Evolutionary conservation across 2,113 vertebrate genomes (phyloP), one percentile per base, ranked within the genome.

Genomic region (Dryoscopus gambensis): DNA sequence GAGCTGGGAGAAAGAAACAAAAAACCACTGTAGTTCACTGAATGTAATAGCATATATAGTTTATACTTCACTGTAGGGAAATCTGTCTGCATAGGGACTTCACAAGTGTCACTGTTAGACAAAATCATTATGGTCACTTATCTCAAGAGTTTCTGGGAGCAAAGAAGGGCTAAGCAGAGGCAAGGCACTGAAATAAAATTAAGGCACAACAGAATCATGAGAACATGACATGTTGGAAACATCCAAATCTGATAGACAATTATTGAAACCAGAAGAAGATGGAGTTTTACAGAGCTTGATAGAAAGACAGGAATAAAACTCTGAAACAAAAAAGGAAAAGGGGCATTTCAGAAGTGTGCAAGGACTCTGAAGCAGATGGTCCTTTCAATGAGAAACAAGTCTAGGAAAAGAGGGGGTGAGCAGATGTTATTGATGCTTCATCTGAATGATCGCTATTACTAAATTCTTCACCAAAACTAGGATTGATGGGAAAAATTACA

Each of bases 331-430:
- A 93, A 91, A 78, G 70, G n/a, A 89, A 91, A 89, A 62, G 30
- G 56, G 60, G 6, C 42, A 44, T 70, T 89, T 84, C 64, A 64
- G 68, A 91, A 62, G 52, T 78, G 44, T 64, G 52, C 28, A 75
- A 93, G 70, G 70, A 42, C 57, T 83, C 55, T 91, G 87, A 69
- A 91, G 86, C 94, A 96, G 90, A 96, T 96, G 93, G 90, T 65
- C 42, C 47, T 69, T 87, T 42, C 68, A 85, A 93, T 90, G n/a
- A 68, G 28, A 96, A 67, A 79, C 4, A 75, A 87, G 78, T 73
- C 70, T 87, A 79, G 67, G 63, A 56, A 91, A 87, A 89, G 76
- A 65, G 46, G 89, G 49, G 89, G 71, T 50, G 31, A 95, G 75
- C 91, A 96, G 91, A 93, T 91, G 82, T 91, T 93, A 91, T 62